Conservation (phyloP, 2,797 vertebrate genomes). For the Sorex maritimensis region DNA sequence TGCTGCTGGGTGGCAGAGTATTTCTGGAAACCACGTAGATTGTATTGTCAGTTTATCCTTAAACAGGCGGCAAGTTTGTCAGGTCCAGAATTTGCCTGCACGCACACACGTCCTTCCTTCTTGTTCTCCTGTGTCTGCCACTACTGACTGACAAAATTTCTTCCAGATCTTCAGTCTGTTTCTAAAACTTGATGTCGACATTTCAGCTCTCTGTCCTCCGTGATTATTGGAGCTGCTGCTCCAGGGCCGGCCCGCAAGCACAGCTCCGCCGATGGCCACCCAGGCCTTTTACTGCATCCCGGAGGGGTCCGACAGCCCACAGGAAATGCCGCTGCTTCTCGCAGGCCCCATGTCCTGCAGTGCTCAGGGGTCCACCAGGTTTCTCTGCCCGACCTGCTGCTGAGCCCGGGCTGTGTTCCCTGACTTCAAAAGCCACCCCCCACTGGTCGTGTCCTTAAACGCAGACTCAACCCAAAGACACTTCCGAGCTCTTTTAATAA, state of each 20-base stretch:
- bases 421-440: constrained; percentile 73
- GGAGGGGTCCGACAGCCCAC: background rate
- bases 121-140: background rate
- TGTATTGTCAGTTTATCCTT: background rate
- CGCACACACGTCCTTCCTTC: background rate
- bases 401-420: background rate
- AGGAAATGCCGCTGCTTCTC: background rate
- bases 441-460: constrained; percentile 73
- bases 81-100: background rate
- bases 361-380: background rate
- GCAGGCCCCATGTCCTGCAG: background rate
- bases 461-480: constrained; percentile 57
- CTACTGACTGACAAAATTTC: background rate
- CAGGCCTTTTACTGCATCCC: background rate
- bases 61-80: constrained; percentile 1
- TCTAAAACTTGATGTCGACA: background rate
- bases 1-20: background rate
- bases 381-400: constrained; percentile 20
- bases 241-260: background rate
- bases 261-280: background rate
- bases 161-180: constrained; percentile 49
- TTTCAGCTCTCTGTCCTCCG: constrained; percentile 14
- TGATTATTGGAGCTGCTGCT: constrained; percentile 3
- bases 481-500: constrained; percentile 78
- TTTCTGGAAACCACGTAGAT: background rate